These are phyloP conservation scores for Pelochelys cantorii DNA, from an alignment of 2,797 vertebrate species.

Conservation along the genomic window DNA sequence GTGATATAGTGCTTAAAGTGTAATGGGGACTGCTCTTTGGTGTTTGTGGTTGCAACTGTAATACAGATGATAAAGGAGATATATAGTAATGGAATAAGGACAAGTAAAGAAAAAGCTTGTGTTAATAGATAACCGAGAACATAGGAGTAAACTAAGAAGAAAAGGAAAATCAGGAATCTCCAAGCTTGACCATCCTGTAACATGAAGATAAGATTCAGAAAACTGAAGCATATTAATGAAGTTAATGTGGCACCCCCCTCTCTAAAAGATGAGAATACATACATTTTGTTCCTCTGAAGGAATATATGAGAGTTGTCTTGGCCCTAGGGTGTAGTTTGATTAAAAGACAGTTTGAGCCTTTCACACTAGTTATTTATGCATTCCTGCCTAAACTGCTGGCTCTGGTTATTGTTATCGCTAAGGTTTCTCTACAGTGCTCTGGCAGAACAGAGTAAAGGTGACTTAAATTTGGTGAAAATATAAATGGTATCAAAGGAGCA, in stretches of 20 bases:
- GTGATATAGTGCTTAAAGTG: background rate
- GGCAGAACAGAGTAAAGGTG: background rate
- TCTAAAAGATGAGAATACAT: conserved; percentile 13
- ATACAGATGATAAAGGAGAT: background rate
- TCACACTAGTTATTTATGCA: background rate
- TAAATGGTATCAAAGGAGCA: background rate
- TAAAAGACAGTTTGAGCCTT: conserved; percentile 45
- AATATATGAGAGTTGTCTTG: background rate
- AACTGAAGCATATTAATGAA: background rate
- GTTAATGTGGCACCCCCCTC: background rate
- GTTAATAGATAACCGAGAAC: background rate
- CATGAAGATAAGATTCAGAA: background rate
- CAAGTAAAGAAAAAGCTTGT: background rate
- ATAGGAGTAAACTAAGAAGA: background rate
- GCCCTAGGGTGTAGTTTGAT: conserved; percentile 18
- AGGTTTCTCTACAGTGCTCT: background rate
- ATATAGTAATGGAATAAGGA: background rate
- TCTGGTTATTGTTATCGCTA: conserved; percentile 12
- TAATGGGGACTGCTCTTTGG: background rate
- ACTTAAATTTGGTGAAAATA: background rate
- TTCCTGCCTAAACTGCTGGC: background rate
- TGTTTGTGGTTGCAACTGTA: background rate
- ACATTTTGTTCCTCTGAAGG: background rate
- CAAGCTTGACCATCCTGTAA: background rate
- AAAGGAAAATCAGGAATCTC: background rate